Percentiles rank a stretch among this genome's conserved stretches.
Conservation (phyloP, 2,113 vertebrate species). For the Lynx canadensis region DNA sequence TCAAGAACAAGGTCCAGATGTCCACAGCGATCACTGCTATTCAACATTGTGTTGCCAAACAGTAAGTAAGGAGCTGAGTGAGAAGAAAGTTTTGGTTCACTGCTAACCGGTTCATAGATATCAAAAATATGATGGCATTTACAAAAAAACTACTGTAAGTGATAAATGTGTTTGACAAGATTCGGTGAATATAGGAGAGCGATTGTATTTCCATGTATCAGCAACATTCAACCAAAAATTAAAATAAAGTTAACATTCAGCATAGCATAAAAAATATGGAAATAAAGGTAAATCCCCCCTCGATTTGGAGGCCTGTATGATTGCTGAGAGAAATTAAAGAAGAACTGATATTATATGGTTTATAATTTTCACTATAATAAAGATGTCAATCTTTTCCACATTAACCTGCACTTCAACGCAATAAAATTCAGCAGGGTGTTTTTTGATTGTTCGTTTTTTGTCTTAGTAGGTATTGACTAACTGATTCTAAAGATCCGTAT, state of each 20-base stretch:
- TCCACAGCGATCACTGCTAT: no score
- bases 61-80: background rate
- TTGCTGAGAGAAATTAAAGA: background rate
- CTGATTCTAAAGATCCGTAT: background rate
- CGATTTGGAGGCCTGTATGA: background rate
- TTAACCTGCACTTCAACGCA: background rate
- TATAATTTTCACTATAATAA: background rate
- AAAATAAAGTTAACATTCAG: background rate
- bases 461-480: background rate
- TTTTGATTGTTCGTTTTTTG: background rate
- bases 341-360: background rate
- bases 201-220: background rate
- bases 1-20: accelerated
- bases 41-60: background rate
- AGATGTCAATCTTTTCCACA: no score
- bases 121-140: background rate
- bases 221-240: background rate
- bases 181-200: background rate
- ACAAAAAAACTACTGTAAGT: background rate
- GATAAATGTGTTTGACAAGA: background rate
- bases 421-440: background rate
- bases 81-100: background rate
- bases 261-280: background rate
- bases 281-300: background rate
- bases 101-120: background rate